A percentile compares a stretch with the other conserved stretches of the same genome.
These are phyloP conservation scores for Callyntrura sp. DNA, from an alignment of 2,888 invertebrate genomes.

Conservation along the genomic window DNA sequence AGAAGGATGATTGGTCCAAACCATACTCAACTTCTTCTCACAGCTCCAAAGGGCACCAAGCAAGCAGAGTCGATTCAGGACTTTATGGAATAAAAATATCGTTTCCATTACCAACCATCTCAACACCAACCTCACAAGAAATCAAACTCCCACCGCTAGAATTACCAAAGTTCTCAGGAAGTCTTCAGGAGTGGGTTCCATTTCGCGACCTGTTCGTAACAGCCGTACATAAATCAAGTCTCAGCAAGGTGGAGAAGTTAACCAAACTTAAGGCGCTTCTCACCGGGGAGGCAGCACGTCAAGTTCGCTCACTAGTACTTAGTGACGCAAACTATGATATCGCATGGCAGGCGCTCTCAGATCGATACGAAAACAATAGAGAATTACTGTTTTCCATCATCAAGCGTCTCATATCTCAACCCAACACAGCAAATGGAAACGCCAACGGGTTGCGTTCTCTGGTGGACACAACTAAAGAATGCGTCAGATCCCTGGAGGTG, in stretches of 20 bases:
- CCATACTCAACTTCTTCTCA: neutral
- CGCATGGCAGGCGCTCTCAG: conserved; percentile 46
- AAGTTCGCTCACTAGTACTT: conserved; percentile 1
- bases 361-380: conserved; percentile 59
- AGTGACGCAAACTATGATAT: conserved; percentile 63
- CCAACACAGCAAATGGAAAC: neutral
- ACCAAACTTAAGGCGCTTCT: conserved; percentile 55
- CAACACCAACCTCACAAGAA: neutral
- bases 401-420: conserved; percentile 26
- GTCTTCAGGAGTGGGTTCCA: conserved; percentile 60
- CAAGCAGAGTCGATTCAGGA: neutral
- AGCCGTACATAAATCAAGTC: conserved; percentile 11
- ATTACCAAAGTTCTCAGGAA: conserved; percentile 58
- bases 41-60: neutral
- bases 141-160: conserved; percentile 59
- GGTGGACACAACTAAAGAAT: conserved; percentile 66
- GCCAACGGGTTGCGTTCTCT: conserved; percentile 6
- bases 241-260: conserved; percentile 55
- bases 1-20: neutral
- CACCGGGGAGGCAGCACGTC: conserved; percentile 59
- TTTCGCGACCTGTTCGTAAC: conserved; percentile 58
- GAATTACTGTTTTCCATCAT: conserved; percentile 42
- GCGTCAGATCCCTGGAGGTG: conserved; percentile 63
- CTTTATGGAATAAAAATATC: neutral
- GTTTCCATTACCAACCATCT: neutral